Percentiles rank a stretch among this genome's conserved stretches.
Evolutionary conservation across 2,888 invertebrate genomes (phyloP).

Genomic region (Linnaemya vulpina): DNA sequence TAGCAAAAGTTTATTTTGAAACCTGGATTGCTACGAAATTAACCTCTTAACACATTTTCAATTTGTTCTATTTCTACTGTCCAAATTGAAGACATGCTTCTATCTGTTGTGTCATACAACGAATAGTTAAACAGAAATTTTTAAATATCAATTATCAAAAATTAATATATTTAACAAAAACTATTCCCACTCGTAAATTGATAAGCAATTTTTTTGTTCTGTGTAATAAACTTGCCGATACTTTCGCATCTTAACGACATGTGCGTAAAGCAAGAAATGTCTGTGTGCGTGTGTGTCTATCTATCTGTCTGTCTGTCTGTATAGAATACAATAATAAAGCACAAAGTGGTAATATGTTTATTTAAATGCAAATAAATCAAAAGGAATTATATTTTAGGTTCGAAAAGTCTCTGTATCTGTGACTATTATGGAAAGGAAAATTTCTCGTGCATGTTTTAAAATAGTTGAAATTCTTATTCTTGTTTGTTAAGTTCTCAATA

Average conservation of each 20-base stretch:
- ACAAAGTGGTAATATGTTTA: constrained; percentile 55
- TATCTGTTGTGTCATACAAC: too few species aligned
- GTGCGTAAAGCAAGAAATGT: not conserved
- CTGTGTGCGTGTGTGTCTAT: not conserved
- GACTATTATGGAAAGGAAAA: constrained; percentile 29
- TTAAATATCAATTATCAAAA: too few species aligned
- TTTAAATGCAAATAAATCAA: constrained; percentile 79
- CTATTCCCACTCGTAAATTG: too few species aligned
- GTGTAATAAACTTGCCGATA: not conserved
- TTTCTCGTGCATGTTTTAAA: constrained; percentile 67
- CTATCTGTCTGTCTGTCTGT: not conserved
- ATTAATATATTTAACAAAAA: too few species aligned
- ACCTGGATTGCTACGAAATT: too few species aligned
- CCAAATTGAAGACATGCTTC: too few species aligned
- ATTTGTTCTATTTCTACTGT: too few species aligned
- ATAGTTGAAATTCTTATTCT: constrained; percentile 62
- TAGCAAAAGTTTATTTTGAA: too few species aligned
- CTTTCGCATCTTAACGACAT: not conserved
- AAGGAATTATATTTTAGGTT: constrained; percentile 76
- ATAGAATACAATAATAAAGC: not conserved
- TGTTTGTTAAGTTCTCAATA: constrained; percentile 35
- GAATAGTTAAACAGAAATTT: too few species aligned
- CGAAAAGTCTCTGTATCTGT: constrained; percentile 43
- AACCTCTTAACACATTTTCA: too few species aligned
- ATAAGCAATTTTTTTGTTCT: too few species aligned